These are phyloP conservation scores for Suillia variegata DNA, from an alignment of 2,888 invertebrate species.

Conservation along the genomic window DNA sequence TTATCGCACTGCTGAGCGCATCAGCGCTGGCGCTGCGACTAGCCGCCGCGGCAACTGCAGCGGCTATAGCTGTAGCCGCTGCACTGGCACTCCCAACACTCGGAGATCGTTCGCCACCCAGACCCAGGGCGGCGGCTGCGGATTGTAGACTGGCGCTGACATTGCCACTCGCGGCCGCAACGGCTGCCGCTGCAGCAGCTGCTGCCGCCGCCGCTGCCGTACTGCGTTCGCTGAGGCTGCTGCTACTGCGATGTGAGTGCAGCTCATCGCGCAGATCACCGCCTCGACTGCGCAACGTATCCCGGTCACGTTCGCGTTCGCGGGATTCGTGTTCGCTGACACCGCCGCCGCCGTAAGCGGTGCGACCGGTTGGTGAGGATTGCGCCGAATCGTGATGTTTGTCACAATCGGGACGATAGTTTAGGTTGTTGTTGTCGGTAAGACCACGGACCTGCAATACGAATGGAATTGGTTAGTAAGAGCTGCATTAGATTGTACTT, in stretches of 20 bases:
- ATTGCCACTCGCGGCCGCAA: constrained; percentile 48
- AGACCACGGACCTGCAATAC: constrained; percentile 70
- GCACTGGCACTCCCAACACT: constrained; percentile 57
- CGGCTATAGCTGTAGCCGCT: constrained; percentile 50
- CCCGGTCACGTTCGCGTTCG: constrained; percentile 37
- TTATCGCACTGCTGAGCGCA: constrained; percentile 39
- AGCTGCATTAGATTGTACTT: background rate
- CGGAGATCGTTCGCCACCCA: constrained; percentile 60
- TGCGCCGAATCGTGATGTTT: constrained; percentile 60
- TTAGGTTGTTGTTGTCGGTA: constrained; percentile 78
- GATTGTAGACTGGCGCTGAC: constrained; percentile 49
- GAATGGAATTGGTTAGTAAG: background rate
- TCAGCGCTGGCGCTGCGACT: constrained; percentile 51
- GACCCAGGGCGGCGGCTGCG: constrained; percentile 50
- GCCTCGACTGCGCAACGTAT: constrained; percentile 46
- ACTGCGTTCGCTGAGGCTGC: constrained; percentile 54
- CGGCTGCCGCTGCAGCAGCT: constrained; percentile 49
- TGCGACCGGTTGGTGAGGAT: constrained; percentile 54
- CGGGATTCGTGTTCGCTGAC: constrained; percentile 52
- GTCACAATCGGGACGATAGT: constrained; percentile 60
- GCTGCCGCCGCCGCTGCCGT: constrained; percentile 53
- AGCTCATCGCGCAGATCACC: constrained; percentile 57
- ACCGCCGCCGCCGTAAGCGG: constrained; percentile 39
- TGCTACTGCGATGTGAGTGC: constrained; percentile 56
- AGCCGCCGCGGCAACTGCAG: constrained; percentile 48